Conservation (phyloP, 2,888 invertebrate species). For the Lasioglossum villosulum region DNA sequence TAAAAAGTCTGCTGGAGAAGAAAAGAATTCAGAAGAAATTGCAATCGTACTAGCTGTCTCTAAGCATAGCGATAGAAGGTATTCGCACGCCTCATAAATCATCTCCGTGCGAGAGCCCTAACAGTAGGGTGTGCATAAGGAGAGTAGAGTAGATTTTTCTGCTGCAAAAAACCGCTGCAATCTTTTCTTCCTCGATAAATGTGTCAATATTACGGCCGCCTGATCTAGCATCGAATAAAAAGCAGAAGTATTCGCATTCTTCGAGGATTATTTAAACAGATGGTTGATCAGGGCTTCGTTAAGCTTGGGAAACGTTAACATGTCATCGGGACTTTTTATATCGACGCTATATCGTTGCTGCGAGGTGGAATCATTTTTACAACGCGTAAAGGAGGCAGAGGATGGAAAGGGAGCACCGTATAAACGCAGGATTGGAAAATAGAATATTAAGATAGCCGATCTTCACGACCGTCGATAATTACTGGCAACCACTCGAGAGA, state of each 20-base stretch:
- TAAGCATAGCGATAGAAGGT: neutral
- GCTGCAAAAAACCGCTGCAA: neutral
- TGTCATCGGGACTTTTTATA: neutral
- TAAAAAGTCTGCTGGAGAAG: neutral
- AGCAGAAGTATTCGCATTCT: neutral
- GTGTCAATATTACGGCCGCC: neutral
- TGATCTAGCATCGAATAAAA: neutral
- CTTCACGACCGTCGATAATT: slow-evolving; percentile 20
- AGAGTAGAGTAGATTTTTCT: neutral
- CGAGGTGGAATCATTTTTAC: neutral
- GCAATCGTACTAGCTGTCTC: neutral
- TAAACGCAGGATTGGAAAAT: neutral
- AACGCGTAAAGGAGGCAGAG: neutral
- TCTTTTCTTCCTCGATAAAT: neutral
- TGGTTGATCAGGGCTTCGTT: neutral
- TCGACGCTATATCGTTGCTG: neutral
- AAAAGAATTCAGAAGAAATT: neutral
- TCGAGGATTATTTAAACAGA: neutral
- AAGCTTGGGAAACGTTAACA: neutral
- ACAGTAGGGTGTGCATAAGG: neutral
- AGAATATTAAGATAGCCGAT: neutral
- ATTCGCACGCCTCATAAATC: slow-evolving; percentile 3
- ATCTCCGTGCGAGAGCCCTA: neutral
- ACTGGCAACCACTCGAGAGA: neutral
- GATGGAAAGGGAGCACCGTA: neutral